Conservation (phyloP, 1,140 invertebrate genomes). For the Aporrectodea caliginosa region DNA sequence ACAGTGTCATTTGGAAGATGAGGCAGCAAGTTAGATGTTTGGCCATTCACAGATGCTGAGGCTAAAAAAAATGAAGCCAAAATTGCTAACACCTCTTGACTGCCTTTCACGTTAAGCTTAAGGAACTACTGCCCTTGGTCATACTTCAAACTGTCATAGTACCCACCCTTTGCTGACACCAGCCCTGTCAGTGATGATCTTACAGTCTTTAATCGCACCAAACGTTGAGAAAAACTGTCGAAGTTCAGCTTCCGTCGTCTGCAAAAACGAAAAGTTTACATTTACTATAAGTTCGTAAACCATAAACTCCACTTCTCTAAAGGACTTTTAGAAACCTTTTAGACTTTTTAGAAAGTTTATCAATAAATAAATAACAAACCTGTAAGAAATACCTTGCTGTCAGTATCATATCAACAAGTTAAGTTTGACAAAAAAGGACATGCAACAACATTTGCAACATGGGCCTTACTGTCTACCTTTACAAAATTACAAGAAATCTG, state of each 20-base stretch:
- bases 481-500: too few species aligned
- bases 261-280: conserved; percentile 1
- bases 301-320: background rate
- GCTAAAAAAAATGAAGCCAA: background rate
- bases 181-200: conserved; percentile 88
- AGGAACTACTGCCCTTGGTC: background rate
- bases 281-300: background rate
- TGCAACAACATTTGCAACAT: background rate
- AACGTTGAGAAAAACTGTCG: conserved; percentile 61
- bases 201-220: conserved; percentile 85
- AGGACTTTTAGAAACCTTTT: background rate
- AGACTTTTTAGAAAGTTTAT: background rate
- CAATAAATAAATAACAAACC: background rate
- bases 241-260: conserved; percentile 58
- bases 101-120: background rate
- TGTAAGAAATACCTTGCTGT: too few species aligned
- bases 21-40: background rate
- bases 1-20: background rate
- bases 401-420: background rate
- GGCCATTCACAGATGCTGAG: background rate
- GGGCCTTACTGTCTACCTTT: background rate
- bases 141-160: background rate
- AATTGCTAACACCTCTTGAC: background rate
- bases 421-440: background rate
- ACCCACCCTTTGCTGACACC: conserved; percentile 82